phyloP scores from a whole-genome alignment of 2,888 invertebrate species.

The Bugula neritina region DNA sequence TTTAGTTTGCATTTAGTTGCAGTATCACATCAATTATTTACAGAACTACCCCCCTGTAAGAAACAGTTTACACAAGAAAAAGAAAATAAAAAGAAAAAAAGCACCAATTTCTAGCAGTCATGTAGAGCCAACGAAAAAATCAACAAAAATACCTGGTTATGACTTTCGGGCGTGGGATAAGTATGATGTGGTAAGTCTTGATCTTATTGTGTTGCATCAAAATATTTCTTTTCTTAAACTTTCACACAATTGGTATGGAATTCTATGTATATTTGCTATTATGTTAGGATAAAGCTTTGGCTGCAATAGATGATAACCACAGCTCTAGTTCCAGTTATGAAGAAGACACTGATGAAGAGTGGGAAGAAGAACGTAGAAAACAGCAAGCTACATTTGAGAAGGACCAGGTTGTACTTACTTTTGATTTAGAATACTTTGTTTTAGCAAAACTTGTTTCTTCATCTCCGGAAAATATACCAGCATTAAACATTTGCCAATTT shows the following conservation, averaged over 20 bases:
- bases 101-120: slow-evolving; percentile 61
- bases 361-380: slow-evolving; percentile 50
- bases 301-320: slow-evolving; percentile 39
- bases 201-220: too few species aligned
- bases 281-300: slow-evolving; percentile 45
- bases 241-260: background rate
- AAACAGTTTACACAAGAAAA: slow-evolving; percentile 46
- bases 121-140: slow-evolving; percentile 43
- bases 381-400: slow-evolving; percentile 67
- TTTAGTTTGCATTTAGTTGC: too few species aligned
- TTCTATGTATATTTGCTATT: slow-evolving; percentile 26
- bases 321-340: slow-evolving; percentile 36
- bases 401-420: slow-evolving; percentile 58
- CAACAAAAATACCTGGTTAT: slow-evolving; percentile 58
- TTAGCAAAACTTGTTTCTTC: too few species aligned
- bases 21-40: too few species aligned
- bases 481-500: background rate
- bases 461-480: too few species aligned
- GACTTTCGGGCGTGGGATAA: slow-evolving; percentile 73
- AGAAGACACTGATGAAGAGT: slow-evolving; percentile 51
- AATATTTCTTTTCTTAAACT: background rate
- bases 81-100: slow-evolving; percentile 42
- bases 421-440: too few species aligned
- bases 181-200: slow-evolving; percentile 65
- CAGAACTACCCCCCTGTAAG: slow-evolving; percentile 46